Evolutionary conservation across 2,113 vertebrate species (phyloP), one percentile per base, ranked within the genome.

Genomic region (Cranoglanis bouderius): DNA sequence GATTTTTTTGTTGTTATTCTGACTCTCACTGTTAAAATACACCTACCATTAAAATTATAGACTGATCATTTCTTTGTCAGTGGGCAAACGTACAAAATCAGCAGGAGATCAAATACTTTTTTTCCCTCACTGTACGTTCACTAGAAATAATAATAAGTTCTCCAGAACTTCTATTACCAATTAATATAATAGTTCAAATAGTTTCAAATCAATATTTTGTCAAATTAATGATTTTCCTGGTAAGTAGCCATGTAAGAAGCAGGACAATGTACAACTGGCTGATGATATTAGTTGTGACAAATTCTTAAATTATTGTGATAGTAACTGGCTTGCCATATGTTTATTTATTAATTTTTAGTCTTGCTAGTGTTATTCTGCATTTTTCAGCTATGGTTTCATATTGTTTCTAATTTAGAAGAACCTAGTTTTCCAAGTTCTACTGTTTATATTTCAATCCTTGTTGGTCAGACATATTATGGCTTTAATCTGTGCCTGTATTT

Each of bases 401-500:
- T 9, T 29, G 29, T n/a, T 65, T 65, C 10, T n/a, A 70, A 19
- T 75, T 43, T 35, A 18, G 16, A 75, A 75, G 21, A 43, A 40
- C 13, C 38, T 24, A 43, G 21, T 43, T 75, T 26, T 26, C 72
- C 40, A 13, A 21, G 18, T 40, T 74, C 18, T 74, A 9, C 70
- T 40, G 6, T 49, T 49, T 49, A 0, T 26, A 78, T 61, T 83
- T 83, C 18, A 26, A 13, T 40, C 32, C 61, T 55, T 29, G 35
- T 29, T 29, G n/a, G 51, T 57, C 51, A 55, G 49, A 55, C 4
- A 78, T 32, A 55, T 82, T 82, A 38, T 12, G 12, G 8, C 1
- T 57, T 82, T 82, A 57, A 82, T 57, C n/a, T 19, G 4, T 26
- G 78, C 78, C 78, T 81, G 49, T 82, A 38, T 59, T 82, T 40